Evolutionary conservation across 1,140 invertebrate genomes (phyloP), one percentile per base, ranked within the genome.

Genomic region (Drosophila mauritiana): DNA sequence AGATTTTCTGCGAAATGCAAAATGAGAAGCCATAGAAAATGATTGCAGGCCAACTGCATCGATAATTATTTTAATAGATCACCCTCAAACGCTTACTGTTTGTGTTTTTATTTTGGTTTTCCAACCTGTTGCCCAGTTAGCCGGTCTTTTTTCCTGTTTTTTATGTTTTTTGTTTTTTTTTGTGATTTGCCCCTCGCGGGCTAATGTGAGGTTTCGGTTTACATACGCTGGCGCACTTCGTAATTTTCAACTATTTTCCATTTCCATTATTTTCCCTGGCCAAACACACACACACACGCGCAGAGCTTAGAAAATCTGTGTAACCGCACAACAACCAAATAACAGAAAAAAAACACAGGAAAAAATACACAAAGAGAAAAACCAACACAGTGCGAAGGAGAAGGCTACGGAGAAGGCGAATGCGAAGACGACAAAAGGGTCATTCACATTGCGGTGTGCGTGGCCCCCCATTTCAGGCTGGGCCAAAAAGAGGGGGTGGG

Each of bases 41-140:
- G 54, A 76, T 70, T 80, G 58, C 78, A 70, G 78, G 73, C 54
- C 72, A 57, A 45, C 56, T 68, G 52, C 52, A 61, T 54, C 48
- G 65, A 79, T 73, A 78, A 79, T 68, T 80, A 74, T 79, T 79
- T 79, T 53, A 62, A 74, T 80, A 80, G 77, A 79, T 79, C 77
- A 80, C 65, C 65, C 43, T 63, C 61, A 27, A 17, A 65, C 36
- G 42, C 36, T 51, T 27, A 36, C 36, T 40, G 12, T 27, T 10
- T 42, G 15, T 51, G 25, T 45, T 1, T 52, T 27, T 17, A 0
- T 40, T 31, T 31, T 3, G 31, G 7, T 63, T 42, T 61, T 63
- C 54, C 36, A 56, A 56, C 67, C 52, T 57, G 68, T 72, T 70
- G 65, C 61, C 46, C 58, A 64, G 63, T 64, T 67, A 49, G 58